Evolutionary conservation across 1,140 invertebrate species (phyloP).

Genomic region (Pararge aegeria): DNA sequence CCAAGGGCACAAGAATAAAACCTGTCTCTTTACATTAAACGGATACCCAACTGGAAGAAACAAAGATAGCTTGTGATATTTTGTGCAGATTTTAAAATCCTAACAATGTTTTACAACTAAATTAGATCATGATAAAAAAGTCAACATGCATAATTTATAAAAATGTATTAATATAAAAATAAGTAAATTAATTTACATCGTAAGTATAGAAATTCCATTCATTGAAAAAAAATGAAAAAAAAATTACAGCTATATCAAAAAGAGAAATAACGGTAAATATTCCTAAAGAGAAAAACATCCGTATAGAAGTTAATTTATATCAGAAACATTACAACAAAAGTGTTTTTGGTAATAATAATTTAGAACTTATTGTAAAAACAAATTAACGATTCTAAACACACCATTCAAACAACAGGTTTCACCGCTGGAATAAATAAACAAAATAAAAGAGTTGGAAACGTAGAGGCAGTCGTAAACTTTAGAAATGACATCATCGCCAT

Average conservation of each 20-base stretch:
- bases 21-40: constrained; percentile 42
- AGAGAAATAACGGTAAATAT: not conserved
- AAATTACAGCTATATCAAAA: too few relatives aligned
- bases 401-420: constrained; percentile 37
- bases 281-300: not conserved
- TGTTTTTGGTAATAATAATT: not conserved
- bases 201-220: too few relatives aligned
- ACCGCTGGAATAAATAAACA: constrained; percentile 38
- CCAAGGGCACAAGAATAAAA: constrained; percentile 53
- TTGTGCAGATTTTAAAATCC: constrained; percentile 6
- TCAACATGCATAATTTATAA: too few relatives aligned
- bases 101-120: not conserved
- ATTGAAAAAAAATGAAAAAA: too few relatives aligned
- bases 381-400: constrained; percentile 24
- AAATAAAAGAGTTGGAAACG: constrained; percentile 32
- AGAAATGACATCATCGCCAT: constrained; percentile 54
- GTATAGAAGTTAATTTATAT: not conserved
- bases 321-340: constrained; percentile 8
- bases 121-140: not conserved
- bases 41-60: constrained; percentile 13
- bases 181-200: too few relatives aligned
- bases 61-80: constrained; percentile 16
- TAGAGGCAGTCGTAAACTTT: constrained; percentile 27
- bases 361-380: not conserved
- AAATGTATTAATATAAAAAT: too few relatives aligned